Conservation (phyloP, 1,140 invertebrate species). For the Conus ventricosus region DNA sequence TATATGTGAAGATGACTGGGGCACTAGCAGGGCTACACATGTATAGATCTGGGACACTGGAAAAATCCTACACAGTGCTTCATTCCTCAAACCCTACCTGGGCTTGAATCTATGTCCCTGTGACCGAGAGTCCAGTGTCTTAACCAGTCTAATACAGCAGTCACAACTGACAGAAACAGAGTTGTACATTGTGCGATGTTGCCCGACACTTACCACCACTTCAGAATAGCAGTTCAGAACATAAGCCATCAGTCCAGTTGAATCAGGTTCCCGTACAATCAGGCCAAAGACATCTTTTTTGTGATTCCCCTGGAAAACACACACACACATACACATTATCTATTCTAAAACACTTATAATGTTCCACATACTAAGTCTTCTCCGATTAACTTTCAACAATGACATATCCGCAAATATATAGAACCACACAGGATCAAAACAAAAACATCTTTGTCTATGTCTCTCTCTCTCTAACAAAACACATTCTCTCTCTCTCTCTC, state of each 20-base stretch:
- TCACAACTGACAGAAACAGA: neutral
- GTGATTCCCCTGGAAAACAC: constrained; percentile 80
- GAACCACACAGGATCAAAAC: too few relatives aligned
- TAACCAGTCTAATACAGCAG: neutral
- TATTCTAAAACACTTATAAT: neutral
- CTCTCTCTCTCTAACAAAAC: too few relatives aligned
- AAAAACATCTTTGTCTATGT: too few relatives aligned
- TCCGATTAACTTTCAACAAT: neutral
- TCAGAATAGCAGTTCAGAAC: constrained; percentile 93
- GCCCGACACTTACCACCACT: constrained; percentile 64
- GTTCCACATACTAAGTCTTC: neutral
- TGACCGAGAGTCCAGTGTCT: too few relatives aligned
- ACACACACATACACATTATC: neutral
- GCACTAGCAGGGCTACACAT: too few relatives aligned
- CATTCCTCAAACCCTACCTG: too few relatives aligned
- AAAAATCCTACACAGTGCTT: too few relatives aligned
- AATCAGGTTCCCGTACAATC: constrained; percentile 85
- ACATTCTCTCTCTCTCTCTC: too few relatives aligned
- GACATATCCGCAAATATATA: too few relatives aligned
- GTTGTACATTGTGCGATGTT: neutral
- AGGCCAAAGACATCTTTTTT: constrained; percentile 94
- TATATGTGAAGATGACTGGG: too few relatives aligned
- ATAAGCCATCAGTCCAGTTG: constrained; percentile 83
- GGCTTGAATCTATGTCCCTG: too few relatives aligned
- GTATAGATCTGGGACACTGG: too few relatives aligned